Base-by-base conservation (phyloP, 2,888 invertebrate species). In the Hymenopus coronatus region DNA sequence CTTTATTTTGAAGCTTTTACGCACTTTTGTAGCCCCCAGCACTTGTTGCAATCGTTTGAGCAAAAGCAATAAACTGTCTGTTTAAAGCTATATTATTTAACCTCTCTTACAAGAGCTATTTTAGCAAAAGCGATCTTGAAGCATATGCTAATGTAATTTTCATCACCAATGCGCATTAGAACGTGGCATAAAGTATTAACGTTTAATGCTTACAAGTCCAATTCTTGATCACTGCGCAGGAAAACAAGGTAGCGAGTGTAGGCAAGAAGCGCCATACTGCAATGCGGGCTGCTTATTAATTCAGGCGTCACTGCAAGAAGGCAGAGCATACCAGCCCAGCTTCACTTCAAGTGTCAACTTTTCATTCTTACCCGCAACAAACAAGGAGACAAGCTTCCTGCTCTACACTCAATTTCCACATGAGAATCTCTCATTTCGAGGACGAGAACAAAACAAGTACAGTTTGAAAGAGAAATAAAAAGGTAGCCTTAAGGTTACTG, bases 201-300 rank as follows among this genome's bases (percentile, higher is more conserved):
- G 4, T 33, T 8, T 33, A 33, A 7, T 40, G 12, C 40, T 1
- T 40, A 40, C 7, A 33, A 40, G 40, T 30, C 40, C 0, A 20
- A 1, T 30, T 0, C 27, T 25, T n/a, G 12, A 40, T 14, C 27
- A 20, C 27, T 12, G 15, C 28, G 20, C 4, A 14, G 4, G 28
- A 15, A 84, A 84, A 25, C 6, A 3, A 84, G 33, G 25, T 2
- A 4, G 30, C 54, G 20, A 70, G 54, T 6, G 54, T 20, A 20
- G 20, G 25, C 54, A 70, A n/a, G 20, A 0, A 40, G 12, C 12
- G n/a, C 54, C 86, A 27, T 81, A 86, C 86, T 86, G 86, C 86
- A 86, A 28, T 86, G 86, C 86, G 86, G 86, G 86, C 28, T 86
- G 86, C 86, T 86, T 86, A 86, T 86, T 86, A 86, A 86, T 86